Evolutionary conservation across 2,888 invertebrate genomes (phyloP), one percentile per base, ranked within the genome.

Genomic region (Darwinula stevensoni): DNA sequence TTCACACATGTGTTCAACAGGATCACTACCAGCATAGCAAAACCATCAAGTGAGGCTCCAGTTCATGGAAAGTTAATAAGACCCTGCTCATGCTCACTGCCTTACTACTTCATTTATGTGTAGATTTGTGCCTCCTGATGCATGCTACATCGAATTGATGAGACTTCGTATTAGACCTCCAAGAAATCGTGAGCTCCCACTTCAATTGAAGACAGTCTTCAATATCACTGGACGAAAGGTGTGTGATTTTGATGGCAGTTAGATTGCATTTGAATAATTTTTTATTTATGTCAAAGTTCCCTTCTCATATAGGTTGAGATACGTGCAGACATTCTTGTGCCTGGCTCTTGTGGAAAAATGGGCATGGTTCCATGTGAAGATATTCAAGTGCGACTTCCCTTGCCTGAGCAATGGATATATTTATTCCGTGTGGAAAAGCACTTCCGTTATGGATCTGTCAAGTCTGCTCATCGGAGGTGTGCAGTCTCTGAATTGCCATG

Each of bases 381-480:
- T 55, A 91, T 97, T 17, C 70, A 75, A 52, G 72, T 97, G 34
- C 63, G 80, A 34, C 78, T 97, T 52, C 94, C 94, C 11, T 82
- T 99, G 44, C 97, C 97, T 14, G 94, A 99, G 55, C 78, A 82
- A 48, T 99, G 97, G 97, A 91, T 97, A 47, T 97, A 97, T 54
- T 60, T 94, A 47, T 97, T 97, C 58, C 65, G 97, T 37, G 86
- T 88, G 29, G 97, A 99, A 54, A 88, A 88, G 48, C 80, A 91
- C 52, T 94, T 94, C 53, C 66, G 86, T 46, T 86, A 86, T 50
- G 88, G 88, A 12, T 84, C 86, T n/a, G 75, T 88, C 16, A 86
- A 91, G 54, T 82, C 86, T 1, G 74, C 84, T 13, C 75, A 76
- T 52, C 61, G 69, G 43, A 54, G 61, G 59, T 59, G 44, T 39